phyloP scores from a whole-genome alignment of 2,797 vertebrate genomes.

The Heterohyrax brucei region DNA sequence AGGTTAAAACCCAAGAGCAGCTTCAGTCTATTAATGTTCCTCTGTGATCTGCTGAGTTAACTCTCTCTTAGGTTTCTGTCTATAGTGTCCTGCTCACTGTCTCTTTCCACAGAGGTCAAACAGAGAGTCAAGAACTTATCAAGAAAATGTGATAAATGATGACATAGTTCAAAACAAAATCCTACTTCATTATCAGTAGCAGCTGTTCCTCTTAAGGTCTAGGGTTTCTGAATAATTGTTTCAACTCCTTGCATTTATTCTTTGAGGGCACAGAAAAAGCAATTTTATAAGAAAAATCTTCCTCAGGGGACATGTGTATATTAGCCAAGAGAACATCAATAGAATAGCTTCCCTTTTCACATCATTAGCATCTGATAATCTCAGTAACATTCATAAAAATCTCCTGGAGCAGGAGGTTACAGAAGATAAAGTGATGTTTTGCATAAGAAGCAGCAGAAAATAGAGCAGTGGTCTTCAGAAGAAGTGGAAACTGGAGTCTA shows the following conservation, averaged over 20 bases:
- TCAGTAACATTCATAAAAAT: conserved; percentile 40
- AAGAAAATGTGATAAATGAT: conserved; percentile 64
- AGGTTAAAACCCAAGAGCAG: conserved; percentile 42
- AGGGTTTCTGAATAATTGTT: conserved; percentile 72
- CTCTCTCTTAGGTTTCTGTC: neutral
- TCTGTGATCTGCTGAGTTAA: neutral
- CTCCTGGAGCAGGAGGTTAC: neutral
- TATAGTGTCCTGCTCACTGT: neutral
- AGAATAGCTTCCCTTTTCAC: conserved; percentile 70
- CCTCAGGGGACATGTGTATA: neutral
- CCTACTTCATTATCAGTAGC: conserved; percentile 70
- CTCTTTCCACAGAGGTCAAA: neutral
- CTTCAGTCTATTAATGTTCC: conserved; percentile 38
- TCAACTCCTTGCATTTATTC: conserved; percentile 70
- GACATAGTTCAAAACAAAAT: conserved; percentile 72
- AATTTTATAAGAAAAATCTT: conserved; percentile 70
- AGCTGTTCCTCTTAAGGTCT: conserved; percentile 72
- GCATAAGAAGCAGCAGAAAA: neutral
- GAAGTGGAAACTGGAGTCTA: neutral
- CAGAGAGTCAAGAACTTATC: conserved; percentile 61
- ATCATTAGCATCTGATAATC: conserved; percentile 46
- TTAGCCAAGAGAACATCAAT: conserved; percentile 64
- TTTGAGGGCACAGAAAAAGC: conserved; percentile 65
- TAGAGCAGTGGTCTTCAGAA: neutral
- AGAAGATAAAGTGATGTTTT: conserved; percentile 7